Evolutionary conservation across 2,113 vertebrate genomes (phyloP), one percentile per base, ranked within the genome.

Genomic region (Pyrgilauda ruficollis): DNA sequence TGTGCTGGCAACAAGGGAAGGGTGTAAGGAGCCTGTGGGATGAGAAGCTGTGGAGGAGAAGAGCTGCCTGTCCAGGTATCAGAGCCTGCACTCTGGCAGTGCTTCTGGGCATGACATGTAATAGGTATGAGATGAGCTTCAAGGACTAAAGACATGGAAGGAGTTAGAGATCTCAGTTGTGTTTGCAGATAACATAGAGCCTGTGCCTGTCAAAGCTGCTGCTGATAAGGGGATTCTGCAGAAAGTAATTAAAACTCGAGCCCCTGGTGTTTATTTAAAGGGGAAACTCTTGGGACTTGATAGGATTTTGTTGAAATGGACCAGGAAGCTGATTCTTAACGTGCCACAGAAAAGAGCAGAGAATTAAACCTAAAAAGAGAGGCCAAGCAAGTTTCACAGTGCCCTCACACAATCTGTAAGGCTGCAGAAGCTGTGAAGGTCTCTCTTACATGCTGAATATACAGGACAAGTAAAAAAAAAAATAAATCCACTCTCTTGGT

Each of bases 221-320:
- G 89, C 95, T 95, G 94, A 90, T 96, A 96, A 97, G 93, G 89
- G 95, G 91, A 94, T 96, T 97, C 91, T 84, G 91, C 73, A 81
- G 91, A 84, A 96, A 96, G 83, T 95, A 96, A 96, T 97, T 97
- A 95, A 95, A 96, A 94, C 91, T 95, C 80, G 22, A 90, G 89
- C 44, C 73, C 78, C 56, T 81, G 86, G 64, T 93, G 68, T 95
- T 96, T 92, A 94, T 84, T 89, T 89, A 94, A 94, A 97, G 56
- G 61, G 33, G 39, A 52, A 84, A 81, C 94, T 96, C 93, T 92
- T 52, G 86, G 93, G 91, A 89, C 64, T 91, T 44, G 68, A 72
- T 87, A 74, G 80, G 92, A 93, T 94, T 95, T 97, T 90, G 91
- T 84, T 84, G 86, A 94, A 96, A 95, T 87, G 95, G 91, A 87